Evolutionary conservation across 30 jellyfish, hydroid and myxozoan genomes (phyloP).

Genomic region (Phacellophora camtschatica): DNA sequence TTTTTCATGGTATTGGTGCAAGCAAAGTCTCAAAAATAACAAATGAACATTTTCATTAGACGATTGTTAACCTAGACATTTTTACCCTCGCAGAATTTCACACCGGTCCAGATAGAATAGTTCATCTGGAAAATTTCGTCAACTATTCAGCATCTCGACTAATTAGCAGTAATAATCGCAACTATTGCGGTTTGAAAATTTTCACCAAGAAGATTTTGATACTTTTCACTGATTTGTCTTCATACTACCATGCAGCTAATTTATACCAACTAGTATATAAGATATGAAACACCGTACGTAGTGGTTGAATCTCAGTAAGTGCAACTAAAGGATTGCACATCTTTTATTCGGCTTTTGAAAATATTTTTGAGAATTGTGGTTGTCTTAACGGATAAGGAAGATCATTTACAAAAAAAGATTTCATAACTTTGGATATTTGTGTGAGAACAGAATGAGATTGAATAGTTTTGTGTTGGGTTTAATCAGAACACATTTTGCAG

Average conservation of each 20-base stretch:
- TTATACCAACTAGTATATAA: too few species aligned
- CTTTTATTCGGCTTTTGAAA: too few species aligned
- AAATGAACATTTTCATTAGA: neutral
- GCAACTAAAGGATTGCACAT: too few species aligned
- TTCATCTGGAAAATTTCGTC: neutral
- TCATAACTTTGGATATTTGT: neutral
- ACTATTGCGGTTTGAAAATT: neutral
- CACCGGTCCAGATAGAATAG: neutral
- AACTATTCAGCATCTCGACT: neutral
- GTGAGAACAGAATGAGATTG: neutral
- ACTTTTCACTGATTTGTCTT: too few species aligned
- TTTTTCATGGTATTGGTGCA: neutral
- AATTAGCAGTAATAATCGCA: neutral
- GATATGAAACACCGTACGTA: too few species aligned
- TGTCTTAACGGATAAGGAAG: too few species aligned
- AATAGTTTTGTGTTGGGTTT: neutral
- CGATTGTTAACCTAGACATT: neutral
- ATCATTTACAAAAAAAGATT: too few species aligned
- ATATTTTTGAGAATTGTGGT: too few species aligned
- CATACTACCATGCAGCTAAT: too few species aligned
- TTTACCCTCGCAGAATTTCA: constrained; percentile 9
- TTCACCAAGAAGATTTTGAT: neutral
- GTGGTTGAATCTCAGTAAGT: too few species aligned
- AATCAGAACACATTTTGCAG: neutral
- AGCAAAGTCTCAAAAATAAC: neutral